Conservation (phyloP, 2,113 vertebrate genomes). For the Emydocephalus ijimae region DNA sequence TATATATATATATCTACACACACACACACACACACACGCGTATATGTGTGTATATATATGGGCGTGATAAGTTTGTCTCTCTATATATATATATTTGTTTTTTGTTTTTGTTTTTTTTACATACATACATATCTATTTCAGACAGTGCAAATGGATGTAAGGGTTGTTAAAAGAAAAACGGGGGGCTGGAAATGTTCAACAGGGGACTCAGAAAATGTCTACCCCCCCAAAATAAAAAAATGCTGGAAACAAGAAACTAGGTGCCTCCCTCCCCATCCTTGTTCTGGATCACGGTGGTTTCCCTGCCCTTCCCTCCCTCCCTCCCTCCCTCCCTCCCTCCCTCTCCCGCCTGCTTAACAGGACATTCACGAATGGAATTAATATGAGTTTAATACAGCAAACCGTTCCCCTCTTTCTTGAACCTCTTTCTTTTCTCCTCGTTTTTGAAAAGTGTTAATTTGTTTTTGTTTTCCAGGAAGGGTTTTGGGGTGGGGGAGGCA, state of each 20-base stretch:
- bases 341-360: constrained; percentile 19
- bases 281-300: constrained; percentile 4
- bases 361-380: constrained; percentile 55
- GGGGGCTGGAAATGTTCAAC: not conserved
- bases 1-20: constrained; percentile 59
- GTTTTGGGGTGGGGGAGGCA: not conserved
- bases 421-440: constrained; percentile 32
- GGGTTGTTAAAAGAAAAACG: constrained; percentile 54
- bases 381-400: constrained; percentile 62
- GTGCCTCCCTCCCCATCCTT: not conserved
- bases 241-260: not conserved
- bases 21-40: too few species aligned
- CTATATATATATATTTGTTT: constrained; percentile 40
- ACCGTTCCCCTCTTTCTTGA: constrained; percentile 17
- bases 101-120: constrained; percentile 34
- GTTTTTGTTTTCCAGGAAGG: not conserved
- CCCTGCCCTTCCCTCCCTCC: not conserved
- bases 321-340: not conserved
- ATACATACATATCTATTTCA: constrained; percentile 68
- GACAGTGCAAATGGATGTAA: constrained; percentile 68
- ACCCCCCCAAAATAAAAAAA: not conserved
- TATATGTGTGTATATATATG: constrained; percentile 65
- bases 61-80: constrained; percentile 46
- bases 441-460: constrained; percentile 63
- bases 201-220: not conserved